Percentiles rank a stretch among this genome's conserved stretches.
Conservation (phyloP, 2,113 vertebrate species). For the Paramisgurnus dabryanus region DNA sequence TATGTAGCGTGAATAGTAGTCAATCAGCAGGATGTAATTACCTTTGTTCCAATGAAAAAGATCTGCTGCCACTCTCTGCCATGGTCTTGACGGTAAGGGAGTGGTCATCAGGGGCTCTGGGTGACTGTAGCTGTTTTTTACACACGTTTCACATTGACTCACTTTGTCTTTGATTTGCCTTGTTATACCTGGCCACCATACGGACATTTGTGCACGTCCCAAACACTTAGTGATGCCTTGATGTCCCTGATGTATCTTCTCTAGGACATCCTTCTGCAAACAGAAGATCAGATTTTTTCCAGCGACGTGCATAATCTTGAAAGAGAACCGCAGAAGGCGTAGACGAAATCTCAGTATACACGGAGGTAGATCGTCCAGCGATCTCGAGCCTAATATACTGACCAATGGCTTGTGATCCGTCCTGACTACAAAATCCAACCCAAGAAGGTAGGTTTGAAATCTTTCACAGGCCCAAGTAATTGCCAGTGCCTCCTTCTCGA, state of each 20-base stretch:
- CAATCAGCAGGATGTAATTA: not conserved
- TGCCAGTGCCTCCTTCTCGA: not conserved
- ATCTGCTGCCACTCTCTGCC: slow-evolving; percentile 5
- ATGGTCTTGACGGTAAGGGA: slow-evolving; percentile 4
- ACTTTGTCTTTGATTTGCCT: too few species aligned
- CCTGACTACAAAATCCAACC: not conserved
- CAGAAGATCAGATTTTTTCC: not conserved
- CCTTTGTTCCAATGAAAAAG: slow-evolving; percentile 2
- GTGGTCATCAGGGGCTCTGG: not conserved
- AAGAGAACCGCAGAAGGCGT: not conserved
- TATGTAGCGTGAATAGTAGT: not conserved
- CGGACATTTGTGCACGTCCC: too few species aligned
- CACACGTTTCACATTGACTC: too few species aligned
- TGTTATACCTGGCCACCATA: too few species aligned
- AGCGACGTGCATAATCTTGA: not conserved
- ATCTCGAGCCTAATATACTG: not conserved
- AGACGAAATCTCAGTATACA: not conserved
- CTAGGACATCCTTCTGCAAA: too few species aligned
- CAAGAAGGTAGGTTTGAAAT: slow-evolving; percentile 12
- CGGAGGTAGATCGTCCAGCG: not conserved
- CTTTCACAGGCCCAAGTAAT: slow-evolving; percentile 5
- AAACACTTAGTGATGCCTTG: too few species aligned
- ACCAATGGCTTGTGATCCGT: slow-evolving; percentile 20
- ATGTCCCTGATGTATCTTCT: too few species aligned
- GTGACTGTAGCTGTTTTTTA: too few species aligned